Conservation (phyloP, 2,113 vertebrate genomes). For the Raja brachyura region DNA sequence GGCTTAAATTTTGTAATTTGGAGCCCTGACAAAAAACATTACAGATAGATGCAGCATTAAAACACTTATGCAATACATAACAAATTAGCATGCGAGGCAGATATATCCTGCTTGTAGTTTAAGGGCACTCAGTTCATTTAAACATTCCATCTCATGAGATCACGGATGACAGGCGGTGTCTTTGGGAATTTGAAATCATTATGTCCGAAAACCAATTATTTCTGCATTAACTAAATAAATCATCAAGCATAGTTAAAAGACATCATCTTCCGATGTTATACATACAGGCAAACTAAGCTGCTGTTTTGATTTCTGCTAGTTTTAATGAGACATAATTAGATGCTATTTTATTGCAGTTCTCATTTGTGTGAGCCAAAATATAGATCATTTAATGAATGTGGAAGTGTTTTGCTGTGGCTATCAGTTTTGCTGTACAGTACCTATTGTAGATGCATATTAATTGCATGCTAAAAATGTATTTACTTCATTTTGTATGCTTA, state of each 20-base stretch:
- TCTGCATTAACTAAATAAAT: conserved; percentile 37
- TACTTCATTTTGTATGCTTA: conserved; percentile 35
- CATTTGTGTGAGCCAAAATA: conserved; percentile 38
- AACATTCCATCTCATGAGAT: conserved; percentile 38
- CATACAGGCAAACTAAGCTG: conserved; percentile 36
- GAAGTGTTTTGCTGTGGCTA: conserved; percentile 36
- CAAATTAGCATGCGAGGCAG: conserved; percentile 35
- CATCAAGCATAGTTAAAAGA: conserved; percentile 25
- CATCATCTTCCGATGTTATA: conserved; percentile 32
- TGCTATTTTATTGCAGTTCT: conserved; percentile 38
- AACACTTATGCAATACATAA: conserved; percentile 31
- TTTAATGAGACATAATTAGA: conserved; percentile 39
- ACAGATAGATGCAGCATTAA: conserved; percentile 23
- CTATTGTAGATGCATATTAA: conserved; percentile 37
- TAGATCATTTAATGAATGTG: conserved; percentile 38
- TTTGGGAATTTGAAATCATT: conserved; percentile 37
- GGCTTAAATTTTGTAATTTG: conserved; percentile 27
- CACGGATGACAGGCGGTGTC: conserved; percentile 25
- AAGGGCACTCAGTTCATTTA: conserved; percentile 26
- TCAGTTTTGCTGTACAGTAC: conserved; percentile 26
- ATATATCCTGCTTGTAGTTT: not conserved
- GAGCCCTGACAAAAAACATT: conserved; percentile 21
- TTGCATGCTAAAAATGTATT: conserved; percentile 36
- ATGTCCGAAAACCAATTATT: conserved; percentile 36
- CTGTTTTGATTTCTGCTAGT: conserved; percentile 39